A percentile compares a stretch with the other conserved stretches of the same genome.
Evolutionary conservation across 2,113 vertebrate species (phyloP).

Genomic region (Gopherus flavomarginatus): DNA sequence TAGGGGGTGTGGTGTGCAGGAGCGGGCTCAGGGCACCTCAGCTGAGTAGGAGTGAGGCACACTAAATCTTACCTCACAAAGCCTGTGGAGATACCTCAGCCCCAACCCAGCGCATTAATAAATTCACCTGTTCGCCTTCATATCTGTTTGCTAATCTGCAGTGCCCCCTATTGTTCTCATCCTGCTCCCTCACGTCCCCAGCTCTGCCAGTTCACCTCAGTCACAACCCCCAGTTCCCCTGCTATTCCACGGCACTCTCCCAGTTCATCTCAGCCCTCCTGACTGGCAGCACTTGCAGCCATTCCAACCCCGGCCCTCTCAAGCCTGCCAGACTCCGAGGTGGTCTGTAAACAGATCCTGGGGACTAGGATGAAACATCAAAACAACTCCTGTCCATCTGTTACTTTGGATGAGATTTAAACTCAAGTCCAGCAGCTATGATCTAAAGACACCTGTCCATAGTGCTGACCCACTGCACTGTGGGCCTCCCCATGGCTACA

Average conservation of each 20-base stretch:
- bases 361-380: not conserved
- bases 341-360: not conserved
- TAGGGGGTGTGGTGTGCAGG: too few relatives aligned
- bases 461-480: too few relatives aligned
- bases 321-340: not conserved
- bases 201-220: too few relatives aligned
- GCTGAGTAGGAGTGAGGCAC: not conserved
- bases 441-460: too few relatives aligned
- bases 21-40: too few relatives aligned
- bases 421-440: not conserved
- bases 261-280: not conserved
- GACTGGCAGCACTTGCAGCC: not conserved
- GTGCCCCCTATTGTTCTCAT: not conserved
- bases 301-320: not conserved
- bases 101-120: not conserved
- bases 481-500: not conserved
- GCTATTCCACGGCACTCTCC: not conserved
- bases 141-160: not conserved
- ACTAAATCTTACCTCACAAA: not conserved
- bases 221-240: too few relatives aligned
- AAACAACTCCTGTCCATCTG: not conserved
- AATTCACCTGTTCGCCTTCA: not conserved
- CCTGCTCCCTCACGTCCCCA: not conserved
- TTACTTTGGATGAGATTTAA: not conserved
- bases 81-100: not conserved